Percentiles rank a stretch among this genome's conserved stretches.
phyloP scores from a whole-genome alignment of 2,113 vertebrate genomes.

The Emydura subglobosa region DNA sequence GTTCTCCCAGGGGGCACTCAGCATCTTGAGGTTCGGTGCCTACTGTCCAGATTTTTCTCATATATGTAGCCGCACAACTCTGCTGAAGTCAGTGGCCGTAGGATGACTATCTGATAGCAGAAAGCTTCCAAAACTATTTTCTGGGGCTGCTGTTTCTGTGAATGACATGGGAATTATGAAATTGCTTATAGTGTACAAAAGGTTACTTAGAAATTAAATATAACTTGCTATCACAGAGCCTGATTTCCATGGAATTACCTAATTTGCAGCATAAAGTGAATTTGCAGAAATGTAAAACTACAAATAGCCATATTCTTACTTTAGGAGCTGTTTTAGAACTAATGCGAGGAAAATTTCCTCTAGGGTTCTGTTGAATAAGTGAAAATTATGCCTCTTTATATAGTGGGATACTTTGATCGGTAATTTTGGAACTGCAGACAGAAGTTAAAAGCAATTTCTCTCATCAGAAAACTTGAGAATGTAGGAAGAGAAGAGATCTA shows the following conservation, averaged over 20 bases:
- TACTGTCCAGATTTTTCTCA: neutral
- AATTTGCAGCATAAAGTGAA: constrained; percentile 3
- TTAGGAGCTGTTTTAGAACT: neutral
- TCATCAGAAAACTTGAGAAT: neutral
- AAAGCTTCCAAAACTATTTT: neutral
- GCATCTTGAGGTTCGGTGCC: neutral
- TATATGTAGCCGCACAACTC: neutral
- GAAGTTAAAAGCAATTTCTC: neutral
- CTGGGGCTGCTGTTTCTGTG: neutral
- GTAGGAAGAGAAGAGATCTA: neutral
- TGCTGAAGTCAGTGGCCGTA: neutral
- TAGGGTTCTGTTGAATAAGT: constrained; percentile 26
- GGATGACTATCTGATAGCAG: neutral
- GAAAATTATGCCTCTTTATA: neutral
- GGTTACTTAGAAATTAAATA: neutral
- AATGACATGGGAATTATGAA: neutral
- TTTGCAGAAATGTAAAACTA: neutral
- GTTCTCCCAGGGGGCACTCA: neutral
- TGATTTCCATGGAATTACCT: neutral
- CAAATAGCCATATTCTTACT: neutral
- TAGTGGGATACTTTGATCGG: neutral
- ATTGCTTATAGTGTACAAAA: neutral
- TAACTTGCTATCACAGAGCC: neutral
- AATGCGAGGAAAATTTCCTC: constrained; percentile 23
- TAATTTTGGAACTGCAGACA: neutral